Evolutionary conservation across 2,797 vertebrate genomes (phyloP).

Genomic region (Macroramphosus scolopax): DNA sequence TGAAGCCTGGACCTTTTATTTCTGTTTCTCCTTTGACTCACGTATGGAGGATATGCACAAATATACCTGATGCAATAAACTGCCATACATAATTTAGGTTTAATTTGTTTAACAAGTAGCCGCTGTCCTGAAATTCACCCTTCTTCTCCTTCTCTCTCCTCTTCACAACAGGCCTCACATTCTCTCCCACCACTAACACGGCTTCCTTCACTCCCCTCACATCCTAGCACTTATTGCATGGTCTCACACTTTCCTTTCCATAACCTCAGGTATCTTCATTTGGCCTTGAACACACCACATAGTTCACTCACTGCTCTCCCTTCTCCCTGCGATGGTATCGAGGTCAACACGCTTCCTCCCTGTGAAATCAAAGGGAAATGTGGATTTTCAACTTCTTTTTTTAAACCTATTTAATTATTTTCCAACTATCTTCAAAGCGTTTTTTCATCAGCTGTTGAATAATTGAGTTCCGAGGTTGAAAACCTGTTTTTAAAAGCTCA

Average conservation of each 20-base stretch:
- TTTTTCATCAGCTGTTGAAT: too few relatives aligned
- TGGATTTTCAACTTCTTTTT: slow-evolving; percentile 4
- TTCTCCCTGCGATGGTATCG: background rate
- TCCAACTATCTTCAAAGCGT: too few relatives aligned
- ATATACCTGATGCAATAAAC: too few relatives aligned
- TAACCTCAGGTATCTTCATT: slow-evolving; percentile 9
- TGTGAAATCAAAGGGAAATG: background rate
- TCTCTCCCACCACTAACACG: slow-evolving; percentile 47
- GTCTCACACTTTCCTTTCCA: slow-evolving; percentile 26
- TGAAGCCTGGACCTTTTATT: too few relatives aligned
- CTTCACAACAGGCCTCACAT: slow-evolving; percentile 44
- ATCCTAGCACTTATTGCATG: slow-evolving; percentile 36
- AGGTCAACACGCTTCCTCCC: background rate
- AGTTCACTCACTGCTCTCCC: background rate
- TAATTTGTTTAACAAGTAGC: slow-evolving; percentile 13
- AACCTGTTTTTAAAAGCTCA: too few relatives aligned
- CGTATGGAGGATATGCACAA: too few relatives aligned
- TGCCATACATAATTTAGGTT: slow-evolving; percentile 1
- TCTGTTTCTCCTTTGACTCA: too few relatives aligned
- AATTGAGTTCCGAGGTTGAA: too few relatives aligned
- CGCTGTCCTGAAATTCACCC: slow-evolving; percentile 29
- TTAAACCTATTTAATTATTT: slow-evolving; percentile 4
- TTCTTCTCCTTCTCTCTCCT: slow-evolving; percentile 32
- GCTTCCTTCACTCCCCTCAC: slow-evolving; percentile 43
- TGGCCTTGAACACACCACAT: background rate